Percentiles rank a stretch among this genome's conserved stretches.
phyloP scores from a whole-genome alignment of 2,113 vertebrate genomes.

The Corydoras sp. region DNA sequence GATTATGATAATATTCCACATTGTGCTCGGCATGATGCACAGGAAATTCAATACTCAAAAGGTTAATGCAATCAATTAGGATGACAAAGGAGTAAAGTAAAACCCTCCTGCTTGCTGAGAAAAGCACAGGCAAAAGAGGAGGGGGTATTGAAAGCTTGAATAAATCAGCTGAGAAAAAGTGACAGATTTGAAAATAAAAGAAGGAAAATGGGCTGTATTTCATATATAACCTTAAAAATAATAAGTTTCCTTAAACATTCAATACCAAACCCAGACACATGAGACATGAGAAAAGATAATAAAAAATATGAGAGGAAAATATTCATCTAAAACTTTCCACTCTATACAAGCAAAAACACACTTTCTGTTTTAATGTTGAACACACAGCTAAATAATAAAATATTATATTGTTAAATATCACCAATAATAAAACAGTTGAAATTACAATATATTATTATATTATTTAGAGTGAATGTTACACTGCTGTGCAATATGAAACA shows the following conservation, averaged over 20 bases:
- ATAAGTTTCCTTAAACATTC: too few relatives aligned
- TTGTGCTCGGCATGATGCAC: slow-evolving; percentile 93
- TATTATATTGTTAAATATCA: slow-evolving; percentile 41
- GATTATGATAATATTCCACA: slow-evolving; percentile 99
- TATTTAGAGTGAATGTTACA: slow-evolving; percentile 55
- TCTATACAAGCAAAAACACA: too few relatives aligned
- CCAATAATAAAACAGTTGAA: slow-evolving; percentile 51
- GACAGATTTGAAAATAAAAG: slow-evolving; percentile 58
- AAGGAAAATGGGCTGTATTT: slow-evolving; percentile 65
- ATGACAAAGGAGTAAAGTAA: slow-evolving; percentile 99
- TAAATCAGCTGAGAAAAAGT: slow-evolving; percentile 62
- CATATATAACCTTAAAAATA: slow-evolving; percentile 49
- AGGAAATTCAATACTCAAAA: slow-evolving; percentile 99
- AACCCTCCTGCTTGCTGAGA: slow-evolving; percentile 92
- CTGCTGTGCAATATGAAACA: slow-evolving; percentile 63
- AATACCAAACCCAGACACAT: too few relatives aligned
- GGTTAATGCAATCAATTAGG: slow-evolving; percentile 99
- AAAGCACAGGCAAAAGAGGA: slow-evolving; percentile 69
- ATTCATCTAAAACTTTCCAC: too few relatives aligned
- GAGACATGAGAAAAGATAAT: too few relatives aligned
- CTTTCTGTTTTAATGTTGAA: too few relatives aligned
- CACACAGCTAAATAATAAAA: too few relatives aligned
- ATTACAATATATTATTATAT: slow-evolving; percentile 64
- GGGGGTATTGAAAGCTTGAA: slow-evolving; percentile 73
- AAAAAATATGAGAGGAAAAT: too few relatives aligned